phyloP scores from a whole-genome alignment of 2,113 vertebrate species.

The Harpagus bidentatus region DNA sequence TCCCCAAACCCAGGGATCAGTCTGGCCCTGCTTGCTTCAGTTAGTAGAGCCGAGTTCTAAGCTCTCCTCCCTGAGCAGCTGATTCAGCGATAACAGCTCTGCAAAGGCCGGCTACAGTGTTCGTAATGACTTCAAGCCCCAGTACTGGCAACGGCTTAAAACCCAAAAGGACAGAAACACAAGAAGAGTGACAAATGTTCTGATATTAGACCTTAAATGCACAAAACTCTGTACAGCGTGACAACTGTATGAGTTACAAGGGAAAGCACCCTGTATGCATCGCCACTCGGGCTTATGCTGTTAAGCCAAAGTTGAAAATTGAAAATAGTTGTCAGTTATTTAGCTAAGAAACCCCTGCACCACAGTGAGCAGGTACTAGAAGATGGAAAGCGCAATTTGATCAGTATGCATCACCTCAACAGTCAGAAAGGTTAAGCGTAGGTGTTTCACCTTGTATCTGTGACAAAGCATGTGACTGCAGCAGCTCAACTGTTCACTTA shows the following conservation, averaged over 20 bases:
- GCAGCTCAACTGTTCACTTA: neutral
- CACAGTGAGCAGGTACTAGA: neutral
- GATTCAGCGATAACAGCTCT: neutral
- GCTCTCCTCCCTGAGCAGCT: neutral
- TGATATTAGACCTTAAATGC: neutral
- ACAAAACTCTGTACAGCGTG: too few relatives aligned
- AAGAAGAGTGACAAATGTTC: neutral
- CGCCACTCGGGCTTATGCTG: neutral
- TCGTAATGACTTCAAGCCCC: neutral
- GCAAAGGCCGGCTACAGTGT: neutral
- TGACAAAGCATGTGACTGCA: accelerated
- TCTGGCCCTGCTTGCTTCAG: neutral
- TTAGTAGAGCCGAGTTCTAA: neutral
- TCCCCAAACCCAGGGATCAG: neutral
- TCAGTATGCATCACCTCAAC: neutral
- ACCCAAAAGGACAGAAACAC: neutral
- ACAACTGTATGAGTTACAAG: neutral
- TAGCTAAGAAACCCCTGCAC: neutral
- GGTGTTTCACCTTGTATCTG: neutral
- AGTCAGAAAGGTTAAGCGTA: accelerated
- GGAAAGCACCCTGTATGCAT: neutral
- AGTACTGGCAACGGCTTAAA: neutral
- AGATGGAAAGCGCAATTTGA: neutral
- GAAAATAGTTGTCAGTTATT: neutral
- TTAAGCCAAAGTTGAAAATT: neutral